Evolutionary conservation across 2,888 invertebrate genomes (phyloP), one percentile per base, ranked within the genome.

Genomic region (Ophion ellenae): DNA sequence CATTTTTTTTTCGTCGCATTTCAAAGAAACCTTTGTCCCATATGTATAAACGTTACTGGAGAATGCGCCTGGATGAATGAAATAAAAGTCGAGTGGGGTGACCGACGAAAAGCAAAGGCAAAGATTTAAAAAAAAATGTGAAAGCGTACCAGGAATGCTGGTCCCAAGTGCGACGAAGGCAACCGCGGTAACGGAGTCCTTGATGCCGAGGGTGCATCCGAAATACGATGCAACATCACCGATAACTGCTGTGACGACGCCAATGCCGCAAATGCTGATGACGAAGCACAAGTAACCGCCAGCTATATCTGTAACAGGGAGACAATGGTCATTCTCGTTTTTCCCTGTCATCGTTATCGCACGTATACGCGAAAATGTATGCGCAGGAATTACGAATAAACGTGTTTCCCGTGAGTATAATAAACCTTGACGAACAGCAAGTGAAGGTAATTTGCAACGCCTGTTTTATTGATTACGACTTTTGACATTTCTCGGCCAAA

Each of bases 111-210:
- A 40, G 9, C 40, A 40, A 40, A 40, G 6, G 40, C 40, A 2
- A 47, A 47, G 14, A 47, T 14, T 11, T 11, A n/a, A n/a, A 47
- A 47, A 47, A 14, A 47, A 47, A 47, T 47, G 10, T 11, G n/a
- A 63, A 75, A 11, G 90, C 94, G 95, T 94, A 98, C 99, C 99
- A 95, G 99, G 99, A 95, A 99, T 97, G 95, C 99, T 99, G 87
- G 99, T 99, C 90, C 99, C 99, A 88, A 99, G 96, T 14, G 99
- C 99, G 28, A 99, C 99, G 94, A 99, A 98, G 64, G 98, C 97
- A 91, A 99, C 98, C 90, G 99, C 99, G 71, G 99, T 99, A 88
- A 99, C 98, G 7, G 98, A 97, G 94, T 99, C 99, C 95, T 98
- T 97, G 92, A 99, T 97, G 89, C 99, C 99, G 80, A 99, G 96